phyloP scores from a whole-genome alignment of 2,113 vertebrate species.

The Mystacornis crossleyi region DNA sequence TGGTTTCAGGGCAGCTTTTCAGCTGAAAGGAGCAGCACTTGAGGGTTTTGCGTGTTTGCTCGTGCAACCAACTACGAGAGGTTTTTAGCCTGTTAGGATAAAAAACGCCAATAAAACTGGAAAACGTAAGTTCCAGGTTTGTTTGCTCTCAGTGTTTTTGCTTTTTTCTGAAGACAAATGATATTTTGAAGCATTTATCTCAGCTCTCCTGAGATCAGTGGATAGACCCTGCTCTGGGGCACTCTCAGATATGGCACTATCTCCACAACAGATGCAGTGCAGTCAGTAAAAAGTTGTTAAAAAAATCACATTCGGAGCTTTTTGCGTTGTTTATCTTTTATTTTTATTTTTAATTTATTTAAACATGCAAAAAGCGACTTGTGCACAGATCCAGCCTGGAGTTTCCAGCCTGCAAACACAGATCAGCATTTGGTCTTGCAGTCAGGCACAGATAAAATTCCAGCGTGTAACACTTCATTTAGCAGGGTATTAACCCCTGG shows the following conservation, averaged over 20 bases:
- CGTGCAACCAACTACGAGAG: neutral
- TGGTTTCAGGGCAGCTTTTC: neutral
- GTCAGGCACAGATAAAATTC: conserved; percentile 75
- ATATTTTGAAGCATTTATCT: neutral
- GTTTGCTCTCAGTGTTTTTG: neutral
- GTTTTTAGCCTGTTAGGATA: neutral
- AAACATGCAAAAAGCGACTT: neutral
- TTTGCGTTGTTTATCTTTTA: neutral
- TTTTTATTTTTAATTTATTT: neutral
- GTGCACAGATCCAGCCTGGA: neutral
- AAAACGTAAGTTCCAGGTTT: neutral
- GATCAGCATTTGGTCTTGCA: conserved; percentile 70
- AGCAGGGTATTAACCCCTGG: conserved; percentile 71
- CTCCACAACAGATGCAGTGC: neutral
- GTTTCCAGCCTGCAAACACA: conserved; percentile 39
- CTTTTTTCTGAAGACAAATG: neutral
- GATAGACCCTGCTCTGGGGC: neutral
- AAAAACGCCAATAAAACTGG: neutral
- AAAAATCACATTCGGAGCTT: neutral
- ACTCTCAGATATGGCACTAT: neutral
- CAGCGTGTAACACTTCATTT: conserved; percentile 77
- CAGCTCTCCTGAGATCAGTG: neutral
- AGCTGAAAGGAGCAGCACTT: neutral
- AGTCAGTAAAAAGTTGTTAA: neutral
- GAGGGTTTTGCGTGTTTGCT: neutral